Base-by-base conservation (phyloP, 1,140 invertebrate genomes). In the Drosophila sucinea region DNA sequence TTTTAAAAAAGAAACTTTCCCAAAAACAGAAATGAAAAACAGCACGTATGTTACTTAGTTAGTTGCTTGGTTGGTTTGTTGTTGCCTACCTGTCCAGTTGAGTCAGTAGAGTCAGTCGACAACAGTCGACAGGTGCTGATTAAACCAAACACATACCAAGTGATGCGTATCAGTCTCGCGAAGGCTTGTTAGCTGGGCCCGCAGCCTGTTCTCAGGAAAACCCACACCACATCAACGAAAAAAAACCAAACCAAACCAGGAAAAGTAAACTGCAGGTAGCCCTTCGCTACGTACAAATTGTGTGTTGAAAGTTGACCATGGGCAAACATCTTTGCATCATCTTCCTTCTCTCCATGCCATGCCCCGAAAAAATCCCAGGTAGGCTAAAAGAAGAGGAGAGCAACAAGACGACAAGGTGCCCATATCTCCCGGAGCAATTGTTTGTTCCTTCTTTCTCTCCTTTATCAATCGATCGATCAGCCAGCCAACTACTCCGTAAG, bases 1-100 rank as follows among this genome's bases (percentile, higher is more conserved):
- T 55, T 79, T 86, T 82, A 76, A 76, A 83, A 87, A 87, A 76
- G 72, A 83, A 87, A 87, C 76, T 86, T 86, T 83, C 83, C 76
- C 66, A 87, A 87, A 82, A 72, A 41, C 30, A 23, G 11, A 23
- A 3, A 51, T 10, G 25, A 51, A 51, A 27, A 51, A 51, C 44
- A 51, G 44, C 44, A 51, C 23, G 23, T 54, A 35, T 66, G 33
- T 75, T 51, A 23, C 40, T 61, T 40, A 41, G 51, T 51, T 51
- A 51, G 44, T 51, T 27, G 44, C 44, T 8, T 25, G 44, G 44
- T 47, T 47, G 23, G 44, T 47, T 23, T 3, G 17, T 8, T 25
- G 23, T 51, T 51, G 44, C 44, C 23, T 85, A 85, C 81, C 81
- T 85, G 81, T 81, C 79, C 73, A 70, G 70, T 62, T 75, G 72